phyloP scores from a whole-genome alignment of 2,888 invertebrate species.

The Drosophila pseudotakahashii region DNA sequence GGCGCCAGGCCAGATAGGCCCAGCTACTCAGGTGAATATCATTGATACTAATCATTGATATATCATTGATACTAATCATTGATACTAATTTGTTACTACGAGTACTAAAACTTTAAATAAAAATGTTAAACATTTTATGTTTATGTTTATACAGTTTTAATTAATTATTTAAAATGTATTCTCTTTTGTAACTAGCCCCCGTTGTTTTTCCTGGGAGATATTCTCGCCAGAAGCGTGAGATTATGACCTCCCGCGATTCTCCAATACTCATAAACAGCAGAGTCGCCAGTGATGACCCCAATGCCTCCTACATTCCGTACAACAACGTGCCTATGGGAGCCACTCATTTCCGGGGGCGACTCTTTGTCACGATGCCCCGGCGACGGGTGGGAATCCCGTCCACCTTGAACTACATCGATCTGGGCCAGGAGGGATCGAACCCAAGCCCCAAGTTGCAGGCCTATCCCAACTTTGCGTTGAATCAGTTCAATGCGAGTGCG shows the following conservation, averaged over 20 bases:
- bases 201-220: constrained; percentile 52
- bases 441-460: constrained; percentile 79
- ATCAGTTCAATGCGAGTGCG: constrained; percentile 72
- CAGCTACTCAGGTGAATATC: constrained; percentile 46
- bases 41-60: too few relatives aligned
- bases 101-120: too few relatives aligned
- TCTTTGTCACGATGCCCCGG: constrained; percentile 90
- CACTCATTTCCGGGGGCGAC: constrained; percentile 85
- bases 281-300: background rate
- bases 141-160: too few relatives aligned
- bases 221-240: constrained; percentile 45
- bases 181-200: constrained; percentile 44
- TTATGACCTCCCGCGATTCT: constrained; percentile 61
- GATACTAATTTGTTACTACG: too few relatives aligned
- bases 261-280: constrained; percentile 41
- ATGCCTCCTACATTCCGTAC: constrained; percentile 77
- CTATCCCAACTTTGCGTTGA: constrained; percentile 81
- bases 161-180: background rate
- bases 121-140: too few relatives aligned
- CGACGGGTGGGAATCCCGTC: constrained; percentile 88
- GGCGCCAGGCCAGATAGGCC: constrained; percentile 37
- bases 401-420: constrained; percentile 85
- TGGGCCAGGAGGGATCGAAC: constrained; percentile 78
- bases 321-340: constrained; percentile 84
- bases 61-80: too few relatives aligned